Evolutionary conservation across 2,888 invertebrate species (phyloP).

Genomic region (Chalcis sispes): DNA sequence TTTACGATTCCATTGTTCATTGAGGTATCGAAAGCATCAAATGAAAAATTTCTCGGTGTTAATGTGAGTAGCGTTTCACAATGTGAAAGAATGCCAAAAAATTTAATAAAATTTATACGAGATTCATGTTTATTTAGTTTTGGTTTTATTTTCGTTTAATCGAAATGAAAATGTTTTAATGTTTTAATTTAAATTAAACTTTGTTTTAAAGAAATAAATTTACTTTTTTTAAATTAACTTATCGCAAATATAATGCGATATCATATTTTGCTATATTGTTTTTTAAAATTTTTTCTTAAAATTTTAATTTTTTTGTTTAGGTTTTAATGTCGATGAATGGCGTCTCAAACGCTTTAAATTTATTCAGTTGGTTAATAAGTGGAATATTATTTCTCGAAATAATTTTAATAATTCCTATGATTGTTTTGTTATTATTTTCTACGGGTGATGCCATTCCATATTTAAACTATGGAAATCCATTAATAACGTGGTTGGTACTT

Average conservation of each 20-base stretch:
- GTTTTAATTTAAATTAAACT: too few species aligned
- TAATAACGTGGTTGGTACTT: conserved; percentile 70
- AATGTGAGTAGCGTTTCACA: conserved; percentile 71
- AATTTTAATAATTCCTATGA: conserved; percentile 65
- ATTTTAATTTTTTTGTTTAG: conserved; percentile 53
- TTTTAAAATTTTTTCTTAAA: neutral
- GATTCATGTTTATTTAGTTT: too few species aligned
- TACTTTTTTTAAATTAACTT: neutral
- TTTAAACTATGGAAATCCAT: conserved; percentile 68
- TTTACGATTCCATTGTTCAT: conserved; percentile 69
- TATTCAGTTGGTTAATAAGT: conserved; percentile 71
- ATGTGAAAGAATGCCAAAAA: neutral
- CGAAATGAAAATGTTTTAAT: too few species aligned
- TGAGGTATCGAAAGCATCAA: conserved; percentile 68
- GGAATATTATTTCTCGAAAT: conserved; percentile 65
- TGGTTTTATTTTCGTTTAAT: too few species aligned
- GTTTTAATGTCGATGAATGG: conserved; percentile 74
- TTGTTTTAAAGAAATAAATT: conserved; percentile 16
- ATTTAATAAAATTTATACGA: too few species aligned
- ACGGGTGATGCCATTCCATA: conserved; percentile 65
- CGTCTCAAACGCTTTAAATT: conserved; percentile 67
- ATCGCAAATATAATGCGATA: neutral
- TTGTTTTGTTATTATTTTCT: conserved; percentile 67
- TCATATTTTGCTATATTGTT: neutral
- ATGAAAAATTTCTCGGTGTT: conserved; percentile 71